Evolutionary conservation across 2,888 invertebrate species (phyloP).

Genomic region (Drosophila algonquin): DNA sequence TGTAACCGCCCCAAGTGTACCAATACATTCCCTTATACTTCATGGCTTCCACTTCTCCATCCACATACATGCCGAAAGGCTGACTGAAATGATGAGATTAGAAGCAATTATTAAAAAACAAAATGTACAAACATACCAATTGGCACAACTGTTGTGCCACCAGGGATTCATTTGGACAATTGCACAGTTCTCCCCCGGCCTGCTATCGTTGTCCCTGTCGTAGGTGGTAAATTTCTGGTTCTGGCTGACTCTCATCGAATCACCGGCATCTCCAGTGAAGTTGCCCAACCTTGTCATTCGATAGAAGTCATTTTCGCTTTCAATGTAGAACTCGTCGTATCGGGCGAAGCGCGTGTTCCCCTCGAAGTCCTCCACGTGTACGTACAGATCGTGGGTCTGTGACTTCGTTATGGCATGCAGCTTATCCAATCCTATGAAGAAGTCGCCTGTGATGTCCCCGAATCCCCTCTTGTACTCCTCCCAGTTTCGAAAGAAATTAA

Average conservation of each 20-base stretch:
- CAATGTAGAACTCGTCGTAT: conserved; percentile 85
- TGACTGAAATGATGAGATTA: too few relatives aligned
- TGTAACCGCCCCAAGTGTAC: too few relatives aligned
- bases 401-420: conserved; percentile 84
- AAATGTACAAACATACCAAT: too few relatives aligned
- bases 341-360: conserved; percentile 57
- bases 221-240: conserved; percentile 88
- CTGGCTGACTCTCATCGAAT: conserved; percentile 86
- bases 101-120: too few relatives aligned
- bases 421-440: conserved; percentile 84
- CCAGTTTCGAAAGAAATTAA: too few relatives aligned
- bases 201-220: conserved; percentile 89
- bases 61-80: too few relatives aligned
- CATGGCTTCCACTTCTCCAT: too few relatives aligned
- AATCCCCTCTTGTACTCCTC: too few relatives aligned
- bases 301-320: conserved; percentile 87
- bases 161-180: too few relatives aligned
- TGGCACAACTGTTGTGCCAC: too few relatives aligned
- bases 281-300: conserved; percentile 87
- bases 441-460: too few relatives aligned
- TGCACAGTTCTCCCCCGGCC: conserved; percentile 87
- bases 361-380: conserved; percentile 84
- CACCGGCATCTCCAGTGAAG: conserved; percentile 85
- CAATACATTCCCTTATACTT: too few relatives aligned
- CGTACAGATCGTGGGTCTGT: conserved; percentile 85